These are phyloP conservation scores for Henricia sp. DNA, from an alignment of 53 echinoderm and acorn worm genomes.

Conservation along the genomic window DNA sequence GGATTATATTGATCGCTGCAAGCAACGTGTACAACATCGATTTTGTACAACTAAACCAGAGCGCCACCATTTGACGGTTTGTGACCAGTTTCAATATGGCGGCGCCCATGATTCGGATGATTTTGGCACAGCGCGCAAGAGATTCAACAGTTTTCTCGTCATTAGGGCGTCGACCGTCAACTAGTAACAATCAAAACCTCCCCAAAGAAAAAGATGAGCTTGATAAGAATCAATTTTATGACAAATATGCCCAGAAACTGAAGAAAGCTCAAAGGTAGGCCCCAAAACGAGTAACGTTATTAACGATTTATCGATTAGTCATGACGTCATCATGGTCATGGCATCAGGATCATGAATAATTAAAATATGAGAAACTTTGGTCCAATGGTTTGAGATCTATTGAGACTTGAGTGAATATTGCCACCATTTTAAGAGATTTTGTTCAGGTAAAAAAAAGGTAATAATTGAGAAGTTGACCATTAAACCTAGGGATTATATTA, in stretches of 20 bases:
- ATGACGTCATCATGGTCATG: no score
- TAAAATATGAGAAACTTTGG: not conserved
- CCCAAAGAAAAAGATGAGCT: constrained; percentile 54
- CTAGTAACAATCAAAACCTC: constrained; percentile 5
- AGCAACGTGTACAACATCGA: not conserved
- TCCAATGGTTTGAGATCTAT: no score
- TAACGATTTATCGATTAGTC: no score
- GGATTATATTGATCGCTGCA: no score
- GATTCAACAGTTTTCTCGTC: constrained; percentile 35
- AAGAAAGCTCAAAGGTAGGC: constrained; percentile 79
- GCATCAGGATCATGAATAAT: not conserved
- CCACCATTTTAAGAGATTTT: no score
- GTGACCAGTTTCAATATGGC: constrained; percentile 67
- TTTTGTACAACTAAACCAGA: not conserved
- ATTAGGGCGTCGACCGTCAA: constrained; percentile 40
- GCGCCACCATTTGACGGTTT: constrained; percentile 18
- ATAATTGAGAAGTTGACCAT: no score
- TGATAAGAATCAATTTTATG: constrained; percentile 71
- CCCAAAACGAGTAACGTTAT: not conserved
- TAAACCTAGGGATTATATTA: no score
- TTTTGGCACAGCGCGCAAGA: constrained; percentile 56
- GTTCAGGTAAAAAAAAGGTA: no score
- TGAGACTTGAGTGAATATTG: no score
- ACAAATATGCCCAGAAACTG: constrained; percentile 87
- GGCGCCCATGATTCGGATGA: constrained; percentile 68